phyloP scores from a whole-genome alignment of 2,888 invertebrate genomes.

The Plebejus melissa region DNA sequence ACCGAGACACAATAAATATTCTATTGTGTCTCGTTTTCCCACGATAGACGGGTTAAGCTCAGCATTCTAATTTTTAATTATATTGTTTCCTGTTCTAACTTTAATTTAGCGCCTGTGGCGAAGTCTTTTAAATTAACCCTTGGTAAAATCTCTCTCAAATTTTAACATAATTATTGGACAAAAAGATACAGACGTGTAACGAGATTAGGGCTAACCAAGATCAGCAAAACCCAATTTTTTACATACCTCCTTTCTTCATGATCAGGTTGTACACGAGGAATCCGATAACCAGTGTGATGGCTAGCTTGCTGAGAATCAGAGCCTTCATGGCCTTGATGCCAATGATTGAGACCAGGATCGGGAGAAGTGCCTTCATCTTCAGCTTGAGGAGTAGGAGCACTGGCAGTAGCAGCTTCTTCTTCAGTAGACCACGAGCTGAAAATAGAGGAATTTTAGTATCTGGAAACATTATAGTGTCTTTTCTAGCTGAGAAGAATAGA shows the following conservation, averaged over 20 bases:
- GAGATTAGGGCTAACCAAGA: too few species aligned
- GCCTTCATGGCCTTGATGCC: constrained; percentile 91
- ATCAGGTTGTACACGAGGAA: constrained; percentile 89
- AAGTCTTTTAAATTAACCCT: too few species aligned
- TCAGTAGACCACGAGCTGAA: constrained; percentile 87
- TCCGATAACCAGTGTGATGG: constrained; percentile 88
- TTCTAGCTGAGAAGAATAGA: too few species aligned
- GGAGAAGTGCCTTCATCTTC: constrained; percentile 91
- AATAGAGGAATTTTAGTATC: constrained; percentile 26
- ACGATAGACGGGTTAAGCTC: too few species aligned
- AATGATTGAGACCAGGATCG: constrained; percentile 87
- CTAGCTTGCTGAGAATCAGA: constrained; percentile 89
- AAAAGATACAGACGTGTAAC: too few species aligned
- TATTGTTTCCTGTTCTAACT: too few species aligned
- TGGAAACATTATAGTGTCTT: neutral
- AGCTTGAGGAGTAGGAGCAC: constrained; percentile 88
- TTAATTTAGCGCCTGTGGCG: too few species aligned
- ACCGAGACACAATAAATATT: too few species aligned
- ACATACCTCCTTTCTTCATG: constrained; percentile 85
- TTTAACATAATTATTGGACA: too few species aligned
- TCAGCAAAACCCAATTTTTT: neutral
- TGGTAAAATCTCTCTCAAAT: too few species aligned
- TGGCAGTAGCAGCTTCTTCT: constrained; percentile 90
- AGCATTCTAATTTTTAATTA: too few species aligned
- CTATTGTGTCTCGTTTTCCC: too few species aligned